Evolutionary conservation across 1,140 invertebrate species (phyloP).

Genomic region (Meteorus sp.): DNA sequence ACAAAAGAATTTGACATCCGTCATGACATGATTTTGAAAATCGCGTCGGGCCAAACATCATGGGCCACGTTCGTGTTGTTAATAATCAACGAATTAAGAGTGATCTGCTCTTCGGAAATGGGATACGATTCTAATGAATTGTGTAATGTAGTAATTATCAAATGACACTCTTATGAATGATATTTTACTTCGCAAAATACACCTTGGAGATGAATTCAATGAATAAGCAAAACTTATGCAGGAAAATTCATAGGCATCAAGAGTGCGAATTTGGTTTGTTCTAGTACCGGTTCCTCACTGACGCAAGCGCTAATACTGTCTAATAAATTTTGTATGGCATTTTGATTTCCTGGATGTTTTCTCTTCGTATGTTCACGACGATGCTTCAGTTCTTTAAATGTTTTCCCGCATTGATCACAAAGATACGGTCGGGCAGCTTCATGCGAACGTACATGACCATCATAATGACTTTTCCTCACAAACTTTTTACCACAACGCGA

Average conservation of each 20-base stretch:
- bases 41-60: background rate
- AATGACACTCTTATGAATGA: too few species aligned
- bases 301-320: slow-evolving; percentile 50
- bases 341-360: slow-evolving; percentile 48
- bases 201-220: background rate
- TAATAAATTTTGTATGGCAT: slow-evolving; percentile 48
- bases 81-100: background rate
- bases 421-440: slow-evolving; percentile 53
- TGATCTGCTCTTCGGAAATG: too few species aligned
- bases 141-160: too few species aligned
- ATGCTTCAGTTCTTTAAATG: slow-evolving; percentile 56
- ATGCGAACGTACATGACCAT: slow-evolving; percentile 53
- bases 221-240: slow-evolving; percentile 34
- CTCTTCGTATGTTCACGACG: slow-evolving; percentile 54
- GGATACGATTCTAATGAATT: too few species aligned
- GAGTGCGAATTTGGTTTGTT: slow-evolving; percentile 52
- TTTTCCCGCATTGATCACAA: slow-evolving; percentile 55
- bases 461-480: slow-evolving; percentile 55
- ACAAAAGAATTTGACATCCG: slow-evolving; percentile 29
- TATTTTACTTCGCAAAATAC: too few species aligned
- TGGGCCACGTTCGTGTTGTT: background rate
- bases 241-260: slow-evolving; percentile 55
- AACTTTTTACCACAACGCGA: slow-evolving; percentile 55
- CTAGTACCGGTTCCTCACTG: slow-evolving; percentile 42
- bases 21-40: background rate